Evolutionary conservation across 2,113 vertebrate genomes (phyloP).

Genomic region (Thermophis baileyi): DNA sequence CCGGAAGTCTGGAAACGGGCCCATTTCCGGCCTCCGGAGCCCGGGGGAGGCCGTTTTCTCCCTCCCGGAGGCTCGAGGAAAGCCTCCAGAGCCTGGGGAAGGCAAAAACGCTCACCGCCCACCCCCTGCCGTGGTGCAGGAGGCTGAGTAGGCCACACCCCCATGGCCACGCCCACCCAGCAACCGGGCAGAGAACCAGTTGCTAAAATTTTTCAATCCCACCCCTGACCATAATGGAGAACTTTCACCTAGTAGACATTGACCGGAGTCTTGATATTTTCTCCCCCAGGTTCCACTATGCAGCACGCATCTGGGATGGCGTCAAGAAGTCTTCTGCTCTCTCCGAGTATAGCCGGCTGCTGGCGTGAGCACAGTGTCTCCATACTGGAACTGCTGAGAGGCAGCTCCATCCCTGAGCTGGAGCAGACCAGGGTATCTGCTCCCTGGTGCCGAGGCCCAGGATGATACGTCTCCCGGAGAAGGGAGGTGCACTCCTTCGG

Average conservation of each 20-base stretch:
- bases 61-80: too few species aligned
- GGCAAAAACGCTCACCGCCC: too few species aligned
- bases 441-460: not conserved
- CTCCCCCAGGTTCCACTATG: conserved; percentile 84
- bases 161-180: too few species aligned
- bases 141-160: too few species aligned
- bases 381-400: not conserved
- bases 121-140: too few species aligned
- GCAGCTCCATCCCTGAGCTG: not conserved
- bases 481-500: not conserved
- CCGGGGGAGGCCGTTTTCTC: too few species aligned
- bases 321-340: conserved; percentile 89
- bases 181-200: too few species aligned
- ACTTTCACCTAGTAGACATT: not conserved
- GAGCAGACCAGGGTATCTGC: not conserved
- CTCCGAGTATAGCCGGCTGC: conserved; percentile 86
- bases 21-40: too few species aligned
- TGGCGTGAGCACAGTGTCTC: conserved; percentile 62
- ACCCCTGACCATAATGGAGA: not conserved
- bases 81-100: too few species aligned
- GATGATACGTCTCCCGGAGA: not conserved
- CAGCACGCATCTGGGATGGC: conserved; percentile 89
- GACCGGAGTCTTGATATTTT: not conserved
- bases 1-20: too few species aligned
- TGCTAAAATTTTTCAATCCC: too few species aligned